Evolutionary conservation across 2,888 invertebrate genomes (phyloP), one percentile per base, ranked within the genome.

Genomic region (Synergus umbraculus): DNA sequence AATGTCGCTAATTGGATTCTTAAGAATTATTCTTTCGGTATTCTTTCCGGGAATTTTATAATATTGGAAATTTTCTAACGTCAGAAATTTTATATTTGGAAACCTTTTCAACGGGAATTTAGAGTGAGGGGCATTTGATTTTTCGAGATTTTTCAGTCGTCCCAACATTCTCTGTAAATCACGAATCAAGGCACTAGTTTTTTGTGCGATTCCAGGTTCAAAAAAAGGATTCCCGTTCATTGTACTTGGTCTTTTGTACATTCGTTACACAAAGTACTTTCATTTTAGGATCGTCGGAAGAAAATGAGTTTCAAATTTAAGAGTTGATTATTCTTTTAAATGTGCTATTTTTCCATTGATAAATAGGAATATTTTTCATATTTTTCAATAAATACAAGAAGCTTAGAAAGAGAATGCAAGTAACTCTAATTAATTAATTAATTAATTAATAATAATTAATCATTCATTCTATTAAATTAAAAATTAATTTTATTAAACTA

Each of bases 241-340:
- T 46, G 12, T 46, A 46, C 15, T 46, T 9, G 2, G 5, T 41
- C 4, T 46, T 46, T 49, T 69, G 46, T 49, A 69, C 46, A 22
- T 49, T 22, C 22, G 13, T 46, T 69, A 29, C 67, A 46, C 46
- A 69, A 49, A 46, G 67, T 69, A 69, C 67, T 69, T 69, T 49
- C 12, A 69, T 54, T 22, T 66, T 10, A 29, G 15, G 46, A n/a
- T 69, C 46, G 46, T 49, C 46, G 12, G 37, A 37, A 15, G 15
- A 64, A 64, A 29, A 29, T 54, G 37, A 46, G 12, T 22, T 69
- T 46, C 12, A 29, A 44, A 46, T 12, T 22, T 65, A 43, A 65
- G n/a, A 43, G 18, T 18, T 13, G 43, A 54, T n/a, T n/a, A 29
- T n/a, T n/a, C 5, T n/a, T 7, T 5, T 8, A 7, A 54, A 8